Base-by-base conservation (phyloP, 2,113 vertebrate species). In the Phyllopteryx taeniolatus region DNA sequence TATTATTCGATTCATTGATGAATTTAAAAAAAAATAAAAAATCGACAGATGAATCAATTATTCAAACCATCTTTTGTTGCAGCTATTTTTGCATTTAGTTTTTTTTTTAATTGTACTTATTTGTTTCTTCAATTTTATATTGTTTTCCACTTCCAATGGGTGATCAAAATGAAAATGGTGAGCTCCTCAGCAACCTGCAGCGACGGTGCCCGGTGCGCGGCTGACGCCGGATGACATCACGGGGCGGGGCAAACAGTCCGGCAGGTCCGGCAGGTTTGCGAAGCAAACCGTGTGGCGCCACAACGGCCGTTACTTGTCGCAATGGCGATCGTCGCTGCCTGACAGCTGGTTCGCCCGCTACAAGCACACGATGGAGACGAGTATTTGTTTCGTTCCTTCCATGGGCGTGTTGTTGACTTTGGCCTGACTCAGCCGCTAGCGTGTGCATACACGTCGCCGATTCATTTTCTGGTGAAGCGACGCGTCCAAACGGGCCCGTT, bases 241-340 rank as follows among this genome's bases (percentile, higher is more conserved):
- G 44, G 2, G 60, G 72, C 42, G 44, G 2, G 60, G 72, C 31
- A 83, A 68, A 81, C 71, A 0, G 39, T 63, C 67, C 31, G 86
- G 76, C 27, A 27, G 65, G 78, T 88, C 74, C 27, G 22, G 73
- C 85, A 72, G 77, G 86, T 90, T 86, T 78, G 47, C 13, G 60
- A 27, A 64, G 22, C 47, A 22, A 65, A 71, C 13, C 62, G 14
- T 2, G 46, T 12, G 27, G 27, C 13, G 12, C 46, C 1, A 11
- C 11, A 14, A 4, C 11, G 13, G 2, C 14, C 10, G 11, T 12
- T 15, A 27, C 27, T 27, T 27, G 1, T 39, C 35, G 35, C 2
- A 3, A 39, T 6, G 35, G 35, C 35, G 35, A 39, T 39, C 6
- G 35, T 6, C 35, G 35, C 35, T 6, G 35, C 35, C 6, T 6